Percentiles rank a stretch among this genome's conserved stretches.
Conservation (phyloP, 2,888 invertebrate species). For the Meteorus cinctellus region DNA sequence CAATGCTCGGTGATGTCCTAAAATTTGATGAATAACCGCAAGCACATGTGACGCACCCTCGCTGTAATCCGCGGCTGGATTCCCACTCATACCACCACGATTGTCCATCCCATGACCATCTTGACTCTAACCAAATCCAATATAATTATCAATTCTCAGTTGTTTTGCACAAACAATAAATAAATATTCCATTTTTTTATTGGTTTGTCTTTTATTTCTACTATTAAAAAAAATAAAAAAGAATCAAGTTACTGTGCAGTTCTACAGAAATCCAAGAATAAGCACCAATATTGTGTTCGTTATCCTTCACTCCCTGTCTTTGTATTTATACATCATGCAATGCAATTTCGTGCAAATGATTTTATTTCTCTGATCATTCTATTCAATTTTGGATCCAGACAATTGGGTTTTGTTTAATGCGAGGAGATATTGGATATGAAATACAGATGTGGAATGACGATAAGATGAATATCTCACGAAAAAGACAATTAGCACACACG, state of each 20-base stretch:
- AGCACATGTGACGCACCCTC: conserved; percentile 97
- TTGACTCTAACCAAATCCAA: conserved; percentile 58
- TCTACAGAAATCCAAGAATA: not conserved
- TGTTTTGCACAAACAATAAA: not conserved
- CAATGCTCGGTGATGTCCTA: conserved; percentile 93
- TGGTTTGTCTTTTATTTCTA: not conserved
- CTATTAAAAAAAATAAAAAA: not conserved
- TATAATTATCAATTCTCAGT: not conserved
- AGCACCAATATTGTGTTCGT: not conserved
- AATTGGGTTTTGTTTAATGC: too few species aligned
- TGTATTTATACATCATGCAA: conserved; percentile 32
- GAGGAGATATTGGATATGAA: not conserved
- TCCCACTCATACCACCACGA: conserved; percentile 81
- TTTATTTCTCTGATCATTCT: not conserved
- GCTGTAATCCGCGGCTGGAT: conserved; percentile 96
- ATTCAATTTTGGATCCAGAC: too few species aligned
- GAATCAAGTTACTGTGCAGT: not conserved
- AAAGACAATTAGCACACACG: conserved; percentile 31
- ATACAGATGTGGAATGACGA: conserved; percentile 5
- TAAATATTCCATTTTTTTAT: conserved; percentile 6
- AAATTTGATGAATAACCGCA: conserved; percentile 96
- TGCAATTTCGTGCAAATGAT: not conserved
- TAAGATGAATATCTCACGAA: conserved; percentile 12
- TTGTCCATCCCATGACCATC: conserved; percentile 75
- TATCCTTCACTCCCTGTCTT: not conserved